phyloP scores from a whole-genome alignment of 2,888 invertebrate genomes.

The Aleiodes alternator region DNA sequence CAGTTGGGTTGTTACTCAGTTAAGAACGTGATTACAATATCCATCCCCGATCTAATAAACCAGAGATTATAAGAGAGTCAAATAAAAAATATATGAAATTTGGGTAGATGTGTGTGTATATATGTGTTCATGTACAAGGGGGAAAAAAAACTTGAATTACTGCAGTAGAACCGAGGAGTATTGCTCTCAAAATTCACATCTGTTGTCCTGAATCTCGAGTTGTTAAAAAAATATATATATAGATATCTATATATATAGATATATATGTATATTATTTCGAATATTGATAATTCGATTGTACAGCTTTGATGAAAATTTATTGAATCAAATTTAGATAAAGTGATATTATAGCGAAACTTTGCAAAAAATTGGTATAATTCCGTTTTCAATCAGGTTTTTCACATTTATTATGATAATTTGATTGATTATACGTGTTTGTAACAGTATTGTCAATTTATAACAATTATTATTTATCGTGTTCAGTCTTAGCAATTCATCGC shows the following conservation, averaged over 20 bases:
- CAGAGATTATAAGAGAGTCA: constrained; percentile 14
- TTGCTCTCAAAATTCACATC: constrained; percentile 34
- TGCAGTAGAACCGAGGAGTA: constrained; percentile 21
- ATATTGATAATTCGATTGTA: constrained; percentile 24
- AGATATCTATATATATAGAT: too few relatives aligned
- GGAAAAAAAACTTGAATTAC: constrained; percentile 41
- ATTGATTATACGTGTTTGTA: too few relatives aligned
- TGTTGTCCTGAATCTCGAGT: constrained; percentile 34
- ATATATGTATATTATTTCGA: constrained; percentile 3
- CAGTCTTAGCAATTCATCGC: too few relatives aligned
- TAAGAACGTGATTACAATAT: constrained; percentile 70
- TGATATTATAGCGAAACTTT: too few relatives aligned
- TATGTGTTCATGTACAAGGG: background rate
- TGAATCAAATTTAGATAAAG: background rate
- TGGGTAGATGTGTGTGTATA: constrained; percentile 2
- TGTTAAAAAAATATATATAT: constrained; percentile 14
- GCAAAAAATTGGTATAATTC: too few relatives aligned
- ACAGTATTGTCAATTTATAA: too few relatives aligned
- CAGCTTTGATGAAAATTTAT: constrained; percentile 24
- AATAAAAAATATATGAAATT: constrained; percentile 18
- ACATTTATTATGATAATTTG: too few relatives aligned
- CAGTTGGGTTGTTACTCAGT: constrained; percentile 60
- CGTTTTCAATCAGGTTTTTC: too few relatives aligned
- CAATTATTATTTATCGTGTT: too few relatives aligned
- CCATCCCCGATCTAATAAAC: constrained; percentile 65